Base-by-base conservation (phyloP, 2,888 invertebrate species). In the Halocaridina rubra region DNA sequence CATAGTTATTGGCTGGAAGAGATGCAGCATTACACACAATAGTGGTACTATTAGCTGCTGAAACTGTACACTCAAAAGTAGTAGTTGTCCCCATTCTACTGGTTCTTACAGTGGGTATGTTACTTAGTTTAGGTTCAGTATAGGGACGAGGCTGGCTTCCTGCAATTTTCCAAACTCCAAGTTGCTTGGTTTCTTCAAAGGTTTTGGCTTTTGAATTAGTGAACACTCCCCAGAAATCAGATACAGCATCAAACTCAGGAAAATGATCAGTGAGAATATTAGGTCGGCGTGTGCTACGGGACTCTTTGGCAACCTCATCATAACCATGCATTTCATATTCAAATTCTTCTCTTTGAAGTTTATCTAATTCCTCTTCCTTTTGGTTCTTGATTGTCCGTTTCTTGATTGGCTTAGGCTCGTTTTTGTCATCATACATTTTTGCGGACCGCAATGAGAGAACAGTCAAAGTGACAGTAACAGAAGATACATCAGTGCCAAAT, bases 191-290 rank as follows among this genome's bases (percentile, higher is more conserved):
- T 22, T 78, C 79, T 0, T 39, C 8, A 32, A 77, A 77, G 22
- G 29, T 67, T 22, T 13, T 69, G 0, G 77, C 86, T 1, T 67
- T 33, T 1, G 81, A 79, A 3, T 67, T 71, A 2, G 86, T 75
- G 24, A 81, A 75, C 27, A 24, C 57, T 10, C 76, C 81, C 75
- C 86, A 81, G 81, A 78, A 75, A 5, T n/a, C 22, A 13, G 33
- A 22, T 13, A 29, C 33, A 16, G 24, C 67, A n/a, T 30, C 79
- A 19, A 75, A 30, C 13, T 19, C 29, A 24, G 64, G 64, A 24
- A 67, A 74, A 30, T 19, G 61, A 1, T 59, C 59, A 3, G 61
- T 19, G 7, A 24, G 29, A 27, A 78, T 57, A 13, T 74, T 32
- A 10, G 72, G 71, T 19, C 76, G 33, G 75, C 57, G 32, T 1